Evolutionary conservation across 2,797 vertebrate species (phyloP).

Genomic region (Chelon auratus): DNA sequence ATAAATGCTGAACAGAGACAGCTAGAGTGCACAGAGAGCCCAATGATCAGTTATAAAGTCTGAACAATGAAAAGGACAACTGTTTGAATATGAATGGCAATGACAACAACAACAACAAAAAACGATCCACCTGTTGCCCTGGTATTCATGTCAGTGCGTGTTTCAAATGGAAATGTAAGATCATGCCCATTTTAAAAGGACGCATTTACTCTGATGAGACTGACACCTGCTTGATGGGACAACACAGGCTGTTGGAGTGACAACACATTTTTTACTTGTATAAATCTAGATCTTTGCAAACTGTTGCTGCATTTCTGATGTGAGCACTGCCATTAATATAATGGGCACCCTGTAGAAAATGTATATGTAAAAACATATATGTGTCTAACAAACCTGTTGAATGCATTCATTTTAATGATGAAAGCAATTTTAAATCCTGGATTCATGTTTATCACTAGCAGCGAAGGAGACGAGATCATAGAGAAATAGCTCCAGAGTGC

Average conservation of each 20-base stretch:
- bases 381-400: no score
- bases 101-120: not conserved
- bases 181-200: conserved; percentile 50
- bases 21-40: no score
- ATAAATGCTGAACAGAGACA: not conserved
- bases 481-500: no score
- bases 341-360: no score
- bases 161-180: conserved; percentile 53
- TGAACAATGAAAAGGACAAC: not conserved
- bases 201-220: conserved; percentile 10
- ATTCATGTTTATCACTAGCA: no score
- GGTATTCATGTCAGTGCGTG: conserved; percentile 2
- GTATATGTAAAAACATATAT: no score
- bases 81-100: conserved; percentile 12
- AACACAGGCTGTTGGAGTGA: conserved; percentile 3
- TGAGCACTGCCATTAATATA: no score
- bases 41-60: conserved; percentile 7
- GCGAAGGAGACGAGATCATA: no score
- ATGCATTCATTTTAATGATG: no score
- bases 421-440: no score
- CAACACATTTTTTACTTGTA: not conserved
- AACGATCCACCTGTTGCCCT: not conserved
- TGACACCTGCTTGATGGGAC: conserved; percentile 45
- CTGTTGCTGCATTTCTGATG: not conserved
- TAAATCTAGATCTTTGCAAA: not conserved